Percentiles rank a stretch among this genome's conserved stretches.
Evolutionary conservation across 2,797 vertebrate species (phyloP).

Genomic region (Valencia hispanica): DNA sequence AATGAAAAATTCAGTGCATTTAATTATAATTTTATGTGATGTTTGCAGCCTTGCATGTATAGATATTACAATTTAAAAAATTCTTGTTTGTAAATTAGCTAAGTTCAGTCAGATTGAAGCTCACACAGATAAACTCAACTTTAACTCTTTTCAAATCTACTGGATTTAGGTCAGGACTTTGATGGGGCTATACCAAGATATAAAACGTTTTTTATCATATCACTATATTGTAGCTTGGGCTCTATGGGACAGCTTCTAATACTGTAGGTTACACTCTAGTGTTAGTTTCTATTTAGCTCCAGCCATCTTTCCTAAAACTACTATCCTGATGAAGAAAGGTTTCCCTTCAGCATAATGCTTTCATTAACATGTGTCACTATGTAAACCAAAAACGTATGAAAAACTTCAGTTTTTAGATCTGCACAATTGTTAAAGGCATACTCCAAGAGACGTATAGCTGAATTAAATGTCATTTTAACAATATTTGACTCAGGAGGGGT

Average conservation of each 20-base stretch:
- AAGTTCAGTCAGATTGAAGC: neutral
- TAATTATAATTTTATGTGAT: neutral
- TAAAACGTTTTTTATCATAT: too few relatives aligned
- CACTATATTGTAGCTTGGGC: too few relatives aligned
- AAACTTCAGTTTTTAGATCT: neutral
- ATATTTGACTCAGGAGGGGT: neutral
- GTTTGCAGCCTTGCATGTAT: conserved; percentile 20
- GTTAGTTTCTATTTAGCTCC: too few relatives aligned
- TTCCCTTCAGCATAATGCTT: neutral
- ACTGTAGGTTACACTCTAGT: too few relatives aligned
- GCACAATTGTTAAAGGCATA: neutral
- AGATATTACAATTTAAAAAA: neutral
- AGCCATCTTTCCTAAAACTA: too few relatives aligned
- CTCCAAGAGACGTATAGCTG: neutral
- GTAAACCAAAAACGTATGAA: neutral
- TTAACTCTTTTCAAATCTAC: too few relatives aligned
- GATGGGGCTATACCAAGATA: too few relatives aligned
- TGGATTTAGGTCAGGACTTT: too few relatives aligned
- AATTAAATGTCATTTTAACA: neutral
- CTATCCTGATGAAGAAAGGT: neutral
- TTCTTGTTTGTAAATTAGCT: neutral
- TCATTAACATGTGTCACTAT: neutral
- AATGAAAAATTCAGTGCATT: neutral
- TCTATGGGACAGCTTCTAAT: too few relatives aligned
- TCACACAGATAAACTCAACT: too few relatives aligned